Evolutionary conservation across 2,888 invertebrate species (phyloP).

Genomic region (Acanthoscelides obtectus): DNA sequence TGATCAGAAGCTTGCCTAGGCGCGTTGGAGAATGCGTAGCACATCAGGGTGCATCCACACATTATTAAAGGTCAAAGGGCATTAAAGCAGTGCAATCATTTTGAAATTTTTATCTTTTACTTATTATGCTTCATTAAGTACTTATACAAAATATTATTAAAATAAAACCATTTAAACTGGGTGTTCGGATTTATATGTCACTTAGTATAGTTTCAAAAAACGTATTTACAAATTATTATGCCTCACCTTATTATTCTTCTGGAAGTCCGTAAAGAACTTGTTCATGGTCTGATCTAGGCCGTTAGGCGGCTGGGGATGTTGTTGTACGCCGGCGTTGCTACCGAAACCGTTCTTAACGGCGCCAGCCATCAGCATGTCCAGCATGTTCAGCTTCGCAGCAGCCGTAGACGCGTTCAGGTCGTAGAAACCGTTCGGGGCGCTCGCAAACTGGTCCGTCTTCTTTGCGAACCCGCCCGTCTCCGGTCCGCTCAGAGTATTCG

Average conservation of each 20-base stretch:
- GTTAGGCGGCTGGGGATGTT: slow-evolving; percentile 20
- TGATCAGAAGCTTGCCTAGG: too few relatives aligned
- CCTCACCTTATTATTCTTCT: slow-evolving; percentile 49
- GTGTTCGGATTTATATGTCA: too few relatives aligned
- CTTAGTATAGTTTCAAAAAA: too few relatives aligned
- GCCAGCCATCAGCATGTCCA: slow-evolving; percentile 29
- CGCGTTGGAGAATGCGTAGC: too few relatives aligned
- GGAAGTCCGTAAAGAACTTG: slow-evolving; percentile 69
- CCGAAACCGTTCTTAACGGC: not conserved
- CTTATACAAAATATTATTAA: too few relatives aligned
- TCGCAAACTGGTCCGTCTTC: not conserved
- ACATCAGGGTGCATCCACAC: too few relatives aligned
- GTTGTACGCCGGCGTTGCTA: not conserved
- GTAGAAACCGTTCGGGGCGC: slow-evolving; percentile 22
- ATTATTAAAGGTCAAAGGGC: too few relatives aligned
- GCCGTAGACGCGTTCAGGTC: slow-evolving; percentile 26
- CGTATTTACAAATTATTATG: too few relatives aligned
- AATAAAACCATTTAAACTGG: too few relatives aligned
- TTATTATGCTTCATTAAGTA: too few relatives aligned
- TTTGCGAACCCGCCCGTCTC: not conserved
- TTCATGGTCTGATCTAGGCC: slow-evolving; percentile 52
- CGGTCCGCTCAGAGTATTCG: not conserved
- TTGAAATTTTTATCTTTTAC: too few relatives aligned
- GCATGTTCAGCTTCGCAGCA: slow-evolving; percentile 20
- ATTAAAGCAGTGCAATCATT: too few relatives aligned